A percentile compares a stretch with the other conserved stretches of the same genome.
phyloP scores from a whole-genome alignment of 2,797 vertebrate species.

The Enteromius argenteus region DNA sequence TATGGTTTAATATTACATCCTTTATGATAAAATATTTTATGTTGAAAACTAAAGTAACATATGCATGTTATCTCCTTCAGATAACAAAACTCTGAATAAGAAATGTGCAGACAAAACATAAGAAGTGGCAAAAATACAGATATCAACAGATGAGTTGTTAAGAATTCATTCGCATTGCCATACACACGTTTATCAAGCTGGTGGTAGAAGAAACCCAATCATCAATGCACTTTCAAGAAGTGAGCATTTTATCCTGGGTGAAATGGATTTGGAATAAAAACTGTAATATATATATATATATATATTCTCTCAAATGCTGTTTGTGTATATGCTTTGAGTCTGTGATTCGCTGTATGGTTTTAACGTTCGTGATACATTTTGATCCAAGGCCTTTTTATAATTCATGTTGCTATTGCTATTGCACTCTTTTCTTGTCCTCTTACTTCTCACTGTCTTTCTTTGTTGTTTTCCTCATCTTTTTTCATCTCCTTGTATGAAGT shows the following conservation, averaged over 20 bases:
- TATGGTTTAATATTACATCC: background rate
- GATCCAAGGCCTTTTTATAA: constrained; percentile 26
- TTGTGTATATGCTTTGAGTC: background rate
- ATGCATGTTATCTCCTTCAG: background rate
- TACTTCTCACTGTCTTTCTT: background rate
- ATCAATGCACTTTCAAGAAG: constrained; percentile 37
- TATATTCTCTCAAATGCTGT: background rate
- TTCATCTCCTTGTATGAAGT: constrained; percentile 76
- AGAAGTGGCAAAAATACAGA: constrained; percentile 5
- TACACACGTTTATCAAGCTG: background rate
- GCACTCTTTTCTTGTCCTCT: background rate
- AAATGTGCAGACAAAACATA: constrained; percentile 2
- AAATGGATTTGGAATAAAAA: background rate
- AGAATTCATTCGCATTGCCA: background rate
- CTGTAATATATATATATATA: background rate
- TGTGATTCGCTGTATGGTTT: background rate
- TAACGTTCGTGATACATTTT: constrained; percentile 15
- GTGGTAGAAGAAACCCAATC: constrained; percentile 32
- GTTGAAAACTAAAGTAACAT: background rate
- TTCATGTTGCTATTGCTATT: constrained; percentile 23
- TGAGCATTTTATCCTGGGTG: constrained; percentile 44
- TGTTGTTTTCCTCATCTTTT: constrained; percentile 47
- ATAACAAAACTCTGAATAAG: constrained; percentile 1
- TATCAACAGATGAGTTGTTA: background rate
- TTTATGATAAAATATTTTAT: constrained; percentile 1